Conservation (phyloP, 1,140 invertebrate species). For the Drosophila pseudoobscura region DNA sequence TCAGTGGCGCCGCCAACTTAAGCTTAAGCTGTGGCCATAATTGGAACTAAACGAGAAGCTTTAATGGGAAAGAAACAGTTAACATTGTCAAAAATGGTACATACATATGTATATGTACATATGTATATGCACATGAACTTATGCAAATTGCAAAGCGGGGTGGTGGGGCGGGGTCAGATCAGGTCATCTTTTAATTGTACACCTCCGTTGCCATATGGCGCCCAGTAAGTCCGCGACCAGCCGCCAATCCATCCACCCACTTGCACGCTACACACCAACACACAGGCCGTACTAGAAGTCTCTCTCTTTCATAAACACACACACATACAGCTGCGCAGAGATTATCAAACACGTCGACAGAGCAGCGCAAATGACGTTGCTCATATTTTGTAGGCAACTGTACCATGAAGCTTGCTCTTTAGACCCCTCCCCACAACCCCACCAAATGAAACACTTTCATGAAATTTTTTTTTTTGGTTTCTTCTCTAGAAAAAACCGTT, state of each 20-base stretch:
- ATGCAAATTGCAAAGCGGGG: too few relatives aligned
- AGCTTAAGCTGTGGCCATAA: too few relatives aligned
- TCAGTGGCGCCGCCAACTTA: too few relatives aligned
- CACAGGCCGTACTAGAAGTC: too few relatives aligned
- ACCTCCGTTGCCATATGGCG: too few relatives aligned
- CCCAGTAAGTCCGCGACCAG: background rate
- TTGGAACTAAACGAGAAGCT: too few relatives aligned
- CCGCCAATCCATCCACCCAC: slow-evolving; percentile 6
- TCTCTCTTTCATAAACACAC: background rate
- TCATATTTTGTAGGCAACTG: slow-evolving; percentile 40
- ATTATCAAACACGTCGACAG: slow-evolving; percentile 33
- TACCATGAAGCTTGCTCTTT: slow-evolving; percentile 3
- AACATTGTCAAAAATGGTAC: too few relatives aligned
- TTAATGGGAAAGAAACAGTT: too few relatives aligned
- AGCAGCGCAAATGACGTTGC: slow-evolving; percentile 31
- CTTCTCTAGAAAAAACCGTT: slow-evolving; percentile 78
- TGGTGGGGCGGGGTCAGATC: too few relatives aligned
- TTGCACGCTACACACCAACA: background rate
- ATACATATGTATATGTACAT: too few relatives aligned
- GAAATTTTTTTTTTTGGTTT: slow-evolving; percentile 58
- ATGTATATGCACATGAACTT: too few relatives aligned
- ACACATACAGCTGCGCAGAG: slow-evolving; percentile 12
- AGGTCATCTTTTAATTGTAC: too few relatives aligned
- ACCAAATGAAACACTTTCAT: slow-evolving; percentile 5
- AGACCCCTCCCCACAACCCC: background rate